Percentiles rank a stretch among this genome's conserved stretches.
These are phyloP conservation scores for Diaphora mendica DNA, from an alignment of 2,888 invertebrate genomes.

Conservation along the genomic window DNA sequence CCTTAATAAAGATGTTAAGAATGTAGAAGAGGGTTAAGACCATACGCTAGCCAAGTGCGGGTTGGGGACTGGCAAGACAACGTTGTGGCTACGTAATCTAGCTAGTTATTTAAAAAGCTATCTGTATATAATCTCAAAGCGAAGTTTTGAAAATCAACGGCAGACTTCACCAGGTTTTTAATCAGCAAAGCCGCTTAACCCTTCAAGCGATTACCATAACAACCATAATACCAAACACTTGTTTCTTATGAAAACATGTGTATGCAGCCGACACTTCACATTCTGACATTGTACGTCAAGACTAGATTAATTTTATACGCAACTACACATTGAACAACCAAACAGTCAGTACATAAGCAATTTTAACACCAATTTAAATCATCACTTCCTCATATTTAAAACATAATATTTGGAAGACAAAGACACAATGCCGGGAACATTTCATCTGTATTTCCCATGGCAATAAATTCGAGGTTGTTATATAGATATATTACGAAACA, in stretches of 20 bases:
- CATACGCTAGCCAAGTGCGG: too few species aligned
- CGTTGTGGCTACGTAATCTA: too few species aligned
- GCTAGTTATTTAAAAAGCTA: too few species aligned
- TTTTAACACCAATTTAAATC: slow-evolving; percentile 13
- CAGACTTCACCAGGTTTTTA: neutral
- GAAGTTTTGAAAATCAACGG: neutral
- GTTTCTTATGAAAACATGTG: too few species aligned
- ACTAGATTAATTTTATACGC: neutral
- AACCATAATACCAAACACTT: too few species aligned
- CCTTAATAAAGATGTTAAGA: too few species aligned
- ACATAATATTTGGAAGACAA: slow-evolving; percentile 14
- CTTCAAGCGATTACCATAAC: too few species aligned
- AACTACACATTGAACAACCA: neutral
- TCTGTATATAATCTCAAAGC: neutral
- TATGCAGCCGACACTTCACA: too few species aligned
- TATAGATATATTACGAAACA: slow-evolving; percentile 38
- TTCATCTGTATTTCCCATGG: slow-evolving; percentile 34
- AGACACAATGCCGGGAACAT: slow-evolving; percentile 39
- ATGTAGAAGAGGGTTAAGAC: too few species aligned
- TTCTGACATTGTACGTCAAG: too few species aligned
- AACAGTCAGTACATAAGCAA: neutral
- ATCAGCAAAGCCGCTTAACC: too few species aligned
- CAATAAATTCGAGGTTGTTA: slow-evolving; percentile 29
- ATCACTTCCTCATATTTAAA: slow-evolving; percentile 24
- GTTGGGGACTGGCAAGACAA: too few species aligned